Conservation (phyloP, 2,888 invertebrate species). For the Drosophila subsilvestris region DNA sequence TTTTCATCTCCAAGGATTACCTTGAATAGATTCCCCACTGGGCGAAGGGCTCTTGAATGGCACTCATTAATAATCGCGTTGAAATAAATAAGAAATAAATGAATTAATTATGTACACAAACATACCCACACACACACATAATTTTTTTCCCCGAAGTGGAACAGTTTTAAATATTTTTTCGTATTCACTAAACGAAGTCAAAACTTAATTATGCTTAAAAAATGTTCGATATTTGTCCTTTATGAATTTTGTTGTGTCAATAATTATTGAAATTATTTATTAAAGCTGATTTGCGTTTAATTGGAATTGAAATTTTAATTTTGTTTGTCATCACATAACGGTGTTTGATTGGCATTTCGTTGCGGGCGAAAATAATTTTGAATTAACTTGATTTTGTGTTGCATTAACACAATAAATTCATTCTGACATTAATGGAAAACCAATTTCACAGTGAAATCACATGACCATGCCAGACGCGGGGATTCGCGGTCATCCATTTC, state of each 20-base stretch:
- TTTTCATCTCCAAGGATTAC: background rate
- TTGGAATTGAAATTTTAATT: conserved; percentile 7
- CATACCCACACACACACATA: background rate
- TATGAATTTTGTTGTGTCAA: background rate
- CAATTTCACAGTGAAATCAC: conserved; percentile 9
- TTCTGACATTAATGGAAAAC: conserved; percentile 13
- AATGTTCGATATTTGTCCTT: background rate
- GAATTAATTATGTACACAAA: background rate
- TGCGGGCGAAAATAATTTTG: conserved; percentile 8
- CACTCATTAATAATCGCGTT: conserved; percentile 10
- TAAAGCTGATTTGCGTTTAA: background rate
- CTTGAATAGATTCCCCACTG: background rate
- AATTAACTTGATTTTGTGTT: conserved; percentile 4
- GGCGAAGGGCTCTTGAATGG: conserved; percentile 4
- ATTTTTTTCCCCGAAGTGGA: no score
- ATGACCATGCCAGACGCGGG: background rate
- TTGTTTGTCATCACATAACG: conserved; percentile 7
- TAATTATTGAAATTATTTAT: background rate
- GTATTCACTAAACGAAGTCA: background rate
- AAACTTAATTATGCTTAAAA: background rate
- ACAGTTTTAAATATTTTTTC: no score
- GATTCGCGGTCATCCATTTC: background rate
- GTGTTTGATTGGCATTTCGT: background rate
- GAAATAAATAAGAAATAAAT: background rate
- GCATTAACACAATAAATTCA: conserved; percentile 25